phyloP scores from a whole-genome alignment of 2,888 invertebrate species.

The Athalia rosae region DNA sequence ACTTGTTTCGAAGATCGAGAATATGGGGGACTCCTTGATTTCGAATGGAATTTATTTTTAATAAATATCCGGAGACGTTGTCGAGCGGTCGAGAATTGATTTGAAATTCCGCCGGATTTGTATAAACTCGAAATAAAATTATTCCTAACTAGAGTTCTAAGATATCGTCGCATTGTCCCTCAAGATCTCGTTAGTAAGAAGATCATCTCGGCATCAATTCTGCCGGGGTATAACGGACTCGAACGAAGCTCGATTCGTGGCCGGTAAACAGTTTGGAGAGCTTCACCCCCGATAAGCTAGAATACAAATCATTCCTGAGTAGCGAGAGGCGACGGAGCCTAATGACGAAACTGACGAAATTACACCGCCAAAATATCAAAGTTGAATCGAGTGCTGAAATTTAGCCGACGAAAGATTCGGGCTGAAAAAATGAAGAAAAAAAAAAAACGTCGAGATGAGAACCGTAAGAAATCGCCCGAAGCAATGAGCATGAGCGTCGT shows the following conservation, averaged over 20 bases:
- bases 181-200: neutral
- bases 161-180: neutral
- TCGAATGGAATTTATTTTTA: too few species aligned
- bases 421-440: too few species aligned
- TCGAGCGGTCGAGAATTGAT: neutral
- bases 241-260: neutral
- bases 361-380: neutral
- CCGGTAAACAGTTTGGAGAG: neutral
- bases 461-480: too few species aligned
- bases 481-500: neutral
- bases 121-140: neutral
- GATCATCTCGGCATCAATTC: neutral
- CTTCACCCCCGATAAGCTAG: neutral
- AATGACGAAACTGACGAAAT: neutral
- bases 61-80: neutral
- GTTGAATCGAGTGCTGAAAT: too few species aligned
- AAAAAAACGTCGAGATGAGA: too few species aligned
- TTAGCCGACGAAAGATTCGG: too few species aligned
- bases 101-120: neutral
- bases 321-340: neutral
- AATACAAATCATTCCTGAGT: neutral
- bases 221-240: neutral
- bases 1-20: too few species aligned
- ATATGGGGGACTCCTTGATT: too few species aligned
- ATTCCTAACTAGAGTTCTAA: neutral